Base-by-base conservation (phyloP, 1,140 invertebrate species). In the Tetranychus cinnabarinus region DNA sequence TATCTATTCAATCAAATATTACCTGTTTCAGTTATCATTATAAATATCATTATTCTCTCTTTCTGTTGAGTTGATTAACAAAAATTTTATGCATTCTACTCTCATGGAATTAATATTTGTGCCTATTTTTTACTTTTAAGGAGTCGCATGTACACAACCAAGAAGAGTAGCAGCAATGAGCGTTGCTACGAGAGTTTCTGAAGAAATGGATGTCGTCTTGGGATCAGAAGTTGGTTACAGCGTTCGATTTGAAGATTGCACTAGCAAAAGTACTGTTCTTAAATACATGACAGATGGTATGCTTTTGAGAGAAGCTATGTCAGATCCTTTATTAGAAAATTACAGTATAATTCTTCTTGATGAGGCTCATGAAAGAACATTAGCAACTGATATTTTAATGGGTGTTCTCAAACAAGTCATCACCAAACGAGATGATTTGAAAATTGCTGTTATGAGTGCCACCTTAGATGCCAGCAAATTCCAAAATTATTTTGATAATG, bases 251-350 rank as follows among this genome's bases (percentile, higher is more conserved):
- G 96, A 99, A 76, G 96, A 99, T 75, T 99, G 93, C 69, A 95
- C 92, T 33, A 90, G 88, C 15, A 78, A 87, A 0, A 90, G 87
- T 72, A 99, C 96, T 0, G 75, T 97, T 48, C 72, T 86, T 3
- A 85, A 85, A 78, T 97, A 98, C 71, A 93, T 97, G 86, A 98
- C 95, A 12, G 95, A 98, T 71, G 96, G 96, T 90, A 99, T 99
- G 95, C 80, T 99, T 70, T 75, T 99, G 34, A 77, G 96, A 61
- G 96, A 99, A 77, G 95, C 89, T 1, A 98, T 99, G 95, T 95
- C 90, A 4, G 93, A 97, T 75, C 95, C 95, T 0, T 86, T 97
- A 80, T 72, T 99, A 23, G 91, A 97, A 68, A 82, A 84, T 57
- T 99, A 99, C 74, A 86, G 92, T 71, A 76, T 80, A 2, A 88